These are phyloP conservation scores for Tringa solitaria DNA, from an alignment of 2,113 vertebrate species.

Conservation along the genomic window DNA sequence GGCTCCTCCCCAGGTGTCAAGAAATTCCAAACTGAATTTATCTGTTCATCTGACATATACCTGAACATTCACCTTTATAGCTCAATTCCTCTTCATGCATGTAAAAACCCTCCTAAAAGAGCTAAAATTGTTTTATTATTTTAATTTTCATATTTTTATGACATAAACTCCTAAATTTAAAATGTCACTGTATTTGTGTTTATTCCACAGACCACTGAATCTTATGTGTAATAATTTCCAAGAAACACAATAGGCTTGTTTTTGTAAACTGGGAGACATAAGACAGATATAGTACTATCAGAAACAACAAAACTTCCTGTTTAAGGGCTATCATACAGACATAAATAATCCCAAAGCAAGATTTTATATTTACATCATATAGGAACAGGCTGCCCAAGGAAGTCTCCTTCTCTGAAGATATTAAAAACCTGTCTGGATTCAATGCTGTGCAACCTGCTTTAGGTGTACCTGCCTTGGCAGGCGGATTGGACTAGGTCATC, in stretches of 20 bases:
- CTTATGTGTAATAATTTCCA: background rate
- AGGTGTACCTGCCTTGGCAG: background rate
- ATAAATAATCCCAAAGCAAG: background rate
- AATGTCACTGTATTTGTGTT: background rate
- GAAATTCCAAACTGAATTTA: background rate
- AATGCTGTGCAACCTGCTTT: background rate
- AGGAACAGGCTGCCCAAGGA: background rate
- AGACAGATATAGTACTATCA: background rate
- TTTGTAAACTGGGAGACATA: background rate
- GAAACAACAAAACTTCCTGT: background rate
- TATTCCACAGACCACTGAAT: background rate
- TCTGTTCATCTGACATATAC: background rate
- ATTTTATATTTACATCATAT: background rate
- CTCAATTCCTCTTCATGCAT: background rate
- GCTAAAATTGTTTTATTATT: background rate
- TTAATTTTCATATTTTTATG: background rate
- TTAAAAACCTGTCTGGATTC: background rate
- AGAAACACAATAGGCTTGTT: background rate
- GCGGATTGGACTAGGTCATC: background rate
- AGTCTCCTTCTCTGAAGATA: background rate
- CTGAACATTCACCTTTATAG: background rate
- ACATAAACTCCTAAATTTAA: background rate
- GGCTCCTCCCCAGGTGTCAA: background rate
- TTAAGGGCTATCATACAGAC: background rate
- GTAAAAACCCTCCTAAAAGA: background rate